Conservation (phyloP, 2,797 vertebrate genomes). For the Bradypodion pumilum region DNA sequence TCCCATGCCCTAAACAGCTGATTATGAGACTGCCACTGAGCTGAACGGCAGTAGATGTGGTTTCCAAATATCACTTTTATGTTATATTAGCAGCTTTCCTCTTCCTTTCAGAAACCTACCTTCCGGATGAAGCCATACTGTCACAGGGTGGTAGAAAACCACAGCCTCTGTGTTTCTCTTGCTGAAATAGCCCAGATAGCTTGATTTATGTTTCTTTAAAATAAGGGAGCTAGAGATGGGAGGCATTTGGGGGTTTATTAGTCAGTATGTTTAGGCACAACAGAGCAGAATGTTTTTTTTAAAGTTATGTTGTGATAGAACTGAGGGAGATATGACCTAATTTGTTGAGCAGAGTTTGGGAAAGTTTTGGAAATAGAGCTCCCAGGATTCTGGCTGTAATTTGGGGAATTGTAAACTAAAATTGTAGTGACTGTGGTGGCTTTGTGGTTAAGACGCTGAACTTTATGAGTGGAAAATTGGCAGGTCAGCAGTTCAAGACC, state of each 20-base stretch:
- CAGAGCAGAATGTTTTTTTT: no score
- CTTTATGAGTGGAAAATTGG: no score
- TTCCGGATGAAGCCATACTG: background rate
- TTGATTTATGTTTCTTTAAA: background rate
- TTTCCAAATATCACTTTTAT: background rate
- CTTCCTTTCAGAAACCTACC: background rate
- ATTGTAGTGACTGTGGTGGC: no score
- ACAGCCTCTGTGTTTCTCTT: background rate
- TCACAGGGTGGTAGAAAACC: background rate
- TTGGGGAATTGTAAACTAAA: background rate
- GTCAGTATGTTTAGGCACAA: no score
- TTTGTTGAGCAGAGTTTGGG: no score
- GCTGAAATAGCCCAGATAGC: background rate
- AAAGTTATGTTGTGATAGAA: no score
- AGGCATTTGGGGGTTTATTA: background rate
- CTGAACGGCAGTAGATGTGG: rapidly evolving
- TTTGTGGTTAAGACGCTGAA: no score
- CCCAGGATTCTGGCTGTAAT: no score
- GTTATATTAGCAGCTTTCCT: background rate
- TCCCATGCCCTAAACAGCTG: background rate
- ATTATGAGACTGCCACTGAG: rapidly evolving
- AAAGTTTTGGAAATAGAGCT: no score
- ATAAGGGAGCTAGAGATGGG: background rate
- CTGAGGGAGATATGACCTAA: no score
- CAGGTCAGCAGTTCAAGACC: no score